These are phyloP conservation scores for Corvus cornix DNA, from an alignment of 2,113 vertebrate species.

Conservation along the genomic window DNA sequence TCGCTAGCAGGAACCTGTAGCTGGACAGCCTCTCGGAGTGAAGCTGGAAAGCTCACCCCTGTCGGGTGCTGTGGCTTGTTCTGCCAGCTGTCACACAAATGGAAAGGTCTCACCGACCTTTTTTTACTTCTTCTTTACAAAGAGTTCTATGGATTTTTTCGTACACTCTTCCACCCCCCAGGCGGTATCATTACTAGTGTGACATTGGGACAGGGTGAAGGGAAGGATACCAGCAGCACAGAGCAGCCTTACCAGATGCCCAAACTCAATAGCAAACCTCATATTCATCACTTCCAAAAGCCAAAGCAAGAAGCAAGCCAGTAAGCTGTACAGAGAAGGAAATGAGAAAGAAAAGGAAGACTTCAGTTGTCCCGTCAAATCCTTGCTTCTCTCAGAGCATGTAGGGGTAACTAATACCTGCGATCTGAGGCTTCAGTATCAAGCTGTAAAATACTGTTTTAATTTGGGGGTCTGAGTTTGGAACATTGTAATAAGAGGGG, in stretches of 20 bases:
- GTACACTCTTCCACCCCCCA: neutral
- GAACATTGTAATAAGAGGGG: neutral
- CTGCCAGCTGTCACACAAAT: neutral
- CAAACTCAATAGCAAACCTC: neutral
- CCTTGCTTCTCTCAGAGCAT: neutral
- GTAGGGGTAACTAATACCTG: neutral
- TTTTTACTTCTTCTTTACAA: neutral
- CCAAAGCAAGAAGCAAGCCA: neutral
- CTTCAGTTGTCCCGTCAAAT: conserved; percentile 5
- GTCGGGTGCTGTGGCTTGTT: conserved; percentile 1
- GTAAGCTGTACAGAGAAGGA: neutral
- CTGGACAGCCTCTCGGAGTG: neutral
- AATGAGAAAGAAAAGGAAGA: neutral
- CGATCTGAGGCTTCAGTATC: neutral
- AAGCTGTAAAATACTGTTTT: conserved; percentile 12
- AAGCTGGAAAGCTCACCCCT: neutral
- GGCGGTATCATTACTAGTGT: neutral
- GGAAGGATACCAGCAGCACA: neutral
- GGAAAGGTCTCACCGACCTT: conserved; percentile 14
- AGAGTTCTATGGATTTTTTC: neutral
- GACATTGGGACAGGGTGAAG: conserved; percentile 11
- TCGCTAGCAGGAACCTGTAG: neutral
- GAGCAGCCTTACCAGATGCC: neutral
- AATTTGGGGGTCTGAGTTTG: neutral
- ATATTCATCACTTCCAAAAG: conserved; percentile 43